Conservation (phyloP, 2,797 vertebrate genomes). For the Tadarida brasiliensis region DNA sequence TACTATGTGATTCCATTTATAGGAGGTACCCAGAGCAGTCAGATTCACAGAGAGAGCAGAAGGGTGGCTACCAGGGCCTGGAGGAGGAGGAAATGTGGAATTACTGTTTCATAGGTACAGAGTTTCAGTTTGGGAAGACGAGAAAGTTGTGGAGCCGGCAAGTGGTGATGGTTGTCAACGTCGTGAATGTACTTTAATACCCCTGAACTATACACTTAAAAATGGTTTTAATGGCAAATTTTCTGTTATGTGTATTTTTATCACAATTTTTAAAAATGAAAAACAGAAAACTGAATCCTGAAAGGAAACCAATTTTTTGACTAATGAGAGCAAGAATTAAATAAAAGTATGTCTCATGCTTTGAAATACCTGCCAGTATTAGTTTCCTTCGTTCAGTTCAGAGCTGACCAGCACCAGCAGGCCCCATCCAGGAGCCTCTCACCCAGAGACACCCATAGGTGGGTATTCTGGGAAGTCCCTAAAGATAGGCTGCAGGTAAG, state of each 20-base stretch:
- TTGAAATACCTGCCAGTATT: not conserved
- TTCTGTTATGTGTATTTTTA: not conserved
- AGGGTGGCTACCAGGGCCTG: not conserved
- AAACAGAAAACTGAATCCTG: not conserved
- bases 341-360: not conserved
- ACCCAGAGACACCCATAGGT: accelerated
- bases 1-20: not conserved
- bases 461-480: not conserved
- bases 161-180: not conserved
- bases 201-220: not conserved
- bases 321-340: not conserved
- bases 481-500: not conserved
- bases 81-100: not conserved
- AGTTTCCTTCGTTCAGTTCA: not conserved
- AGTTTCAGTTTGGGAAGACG: not conserved
- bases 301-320: not conserved
- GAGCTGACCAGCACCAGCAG: not conserved
- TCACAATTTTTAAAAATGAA: not conserved
- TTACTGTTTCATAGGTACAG: not conserved
- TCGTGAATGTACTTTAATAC: not conserved
- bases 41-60: not conserved
- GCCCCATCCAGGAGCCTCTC: not conserved
- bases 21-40: not conserved
- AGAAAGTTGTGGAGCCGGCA: not conserved
- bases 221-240: not conserved